Conservation (phyloP, 2,113 vertebrate genomes). For the Oreamnos americanus region DNA sequence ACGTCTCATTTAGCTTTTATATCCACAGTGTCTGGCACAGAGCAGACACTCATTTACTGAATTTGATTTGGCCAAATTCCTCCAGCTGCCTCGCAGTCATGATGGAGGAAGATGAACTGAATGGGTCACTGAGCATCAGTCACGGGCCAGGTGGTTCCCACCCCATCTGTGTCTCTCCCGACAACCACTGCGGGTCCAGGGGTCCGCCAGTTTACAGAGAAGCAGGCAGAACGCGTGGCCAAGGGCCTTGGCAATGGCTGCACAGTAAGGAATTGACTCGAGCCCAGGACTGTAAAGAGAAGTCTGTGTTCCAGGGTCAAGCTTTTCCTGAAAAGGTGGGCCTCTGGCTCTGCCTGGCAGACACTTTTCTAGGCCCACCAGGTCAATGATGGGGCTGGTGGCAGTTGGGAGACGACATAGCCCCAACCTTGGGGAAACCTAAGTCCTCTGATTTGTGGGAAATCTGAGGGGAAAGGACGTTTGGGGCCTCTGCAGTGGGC, state of each 20-base stretch:
- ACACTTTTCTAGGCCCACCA: neutral
- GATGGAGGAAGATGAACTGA: neutral
- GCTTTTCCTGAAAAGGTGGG: neutral
- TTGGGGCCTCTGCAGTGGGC: neutral
- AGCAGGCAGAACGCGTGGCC: neutral
- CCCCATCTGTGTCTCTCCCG: too few relatives aligned
- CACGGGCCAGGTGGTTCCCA: neutral
- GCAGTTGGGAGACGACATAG: rapidly evolving
- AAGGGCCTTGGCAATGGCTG: neutral
- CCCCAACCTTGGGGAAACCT: neutral
- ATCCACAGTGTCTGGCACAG: neutral
- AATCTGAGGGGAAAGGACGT: neutral
- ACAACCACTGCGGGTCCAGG: neutral
- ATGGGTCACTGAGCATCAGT: neutral
- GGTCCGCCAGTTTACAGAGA: neutral
- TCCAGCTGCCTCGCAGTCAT: neutral
- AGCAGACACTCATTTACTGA: neutral
- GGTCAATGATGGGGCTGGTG: neutral
- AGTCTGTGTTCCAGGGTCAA: neutral
- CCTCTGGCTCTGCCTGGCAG: neutral
- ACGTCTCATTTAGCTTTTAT: neutral
- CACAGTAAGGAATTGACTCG: neutral
- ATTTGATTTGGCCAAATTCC: neutral
- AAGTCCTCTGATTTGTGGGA: neutral
- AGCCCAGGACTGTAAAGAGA: neutral